These are phyloP conservation scores for Pangasianodon hypophthalmus DNA, from an alignment of 2,113 vertebrate genomes.

Conservation along the genomic window DNA sequence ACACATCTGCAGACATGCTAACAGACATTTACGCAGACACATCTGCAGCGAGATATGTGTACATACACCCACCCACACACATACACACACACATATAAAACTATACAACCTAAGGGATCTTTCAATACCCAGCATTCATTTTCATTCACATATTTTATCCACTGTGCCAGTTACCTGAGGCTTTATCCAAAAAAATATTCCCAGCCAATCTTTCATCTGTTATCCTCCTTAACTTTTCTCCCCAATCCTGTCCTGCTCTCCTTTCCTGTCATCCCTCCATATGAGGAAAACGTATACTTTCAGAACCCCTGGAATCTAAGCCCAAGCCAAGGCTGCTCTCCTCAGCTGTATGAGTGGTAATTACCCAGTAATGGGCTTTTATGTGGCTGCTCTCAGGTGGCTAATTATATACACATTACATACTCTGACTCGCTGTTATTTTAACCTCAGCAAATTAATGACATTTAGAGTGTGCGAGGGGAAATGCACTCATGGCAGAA, in stretches of 20 bases:
- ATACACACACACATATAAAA: slow-evolving; percentile 34
- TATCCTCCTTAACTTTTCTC: slow-evolving; percentile 25
- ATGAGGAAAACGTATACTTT: slow-evolving; percentile 71
- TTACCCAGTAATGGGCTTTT: slow-evolving; percentile 79
- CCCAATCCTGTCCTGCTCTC: slow-evolving; percentile 31
- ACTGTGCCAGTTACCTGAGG: slow-evolving; percentile 53
- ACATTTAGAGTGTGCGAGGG: slow-evolving; percentile 67
- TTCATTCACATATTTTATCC: slow-evolving; percentile 47
- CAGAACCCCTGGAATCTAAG: slow-evolving; percentile 70
- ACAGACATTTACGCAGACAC: slow-evolving; percentile 45
- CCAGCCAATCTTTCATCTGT: slow-evolving; percentile 22
- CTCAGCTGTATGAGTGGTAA: slow-evolving; percentile 73
- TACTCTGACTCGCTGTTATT: slow-evolving; percentile 74
- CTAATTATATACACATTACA: slow-evolving; percentile 81
- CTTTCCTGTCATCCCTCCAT: slow-evolving; percentile 53
- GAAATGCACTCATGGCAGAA: slow-evolving; percentile 58
- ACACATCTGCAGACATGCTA: slow-evolving; percentile 48
- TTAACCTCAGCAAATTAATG: slow-evolving; percentile 75
- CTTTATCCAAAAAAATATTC: slow-evolving; percentile 40
- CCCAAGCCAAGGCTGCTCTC: slow-evolving; percentile 67
- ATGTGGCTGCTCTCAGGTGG: slow-evolving; percentile 77
- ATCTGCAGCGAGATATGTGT: slow-evolving; percentile 44
- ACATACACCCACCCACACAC: slow-evolving; percentile 18
- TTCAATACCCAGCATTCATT: slow-evolving; percentile 42
- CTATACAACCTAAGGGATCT: slow-evolving; percentile 47